Evolutionary conservation across 1,140 invertebrate species (phyloP), one percentile per base, ranked within the genome.

Genomic region (Leptoteleia sp.): DNA sequence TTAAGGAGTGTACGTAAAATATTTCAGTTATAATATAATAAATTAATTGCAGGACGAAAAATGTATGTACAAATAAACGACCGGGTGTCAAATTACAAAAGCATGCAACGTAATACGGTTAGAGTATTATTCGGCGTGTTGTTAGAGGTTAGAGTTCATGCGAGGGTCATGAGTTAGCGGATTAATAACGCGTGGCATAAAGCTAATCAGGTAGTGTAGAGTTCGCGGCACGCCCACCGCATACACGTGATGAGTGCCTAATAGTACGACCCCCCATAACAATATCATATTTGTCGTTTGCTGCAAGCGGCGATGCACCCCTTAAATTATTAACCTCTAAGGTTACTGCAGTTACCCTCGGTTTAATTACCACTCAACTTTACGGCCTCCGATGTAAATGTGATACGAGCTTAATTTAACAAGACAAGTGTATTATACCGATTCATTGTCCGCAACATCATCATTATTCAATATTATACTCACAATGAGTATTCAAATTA

Each of bases 171-270:
- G 81, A 83, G 83, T 86, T 84, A 81, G 83, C 83, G 84, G 86
- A 88, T 88, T 89, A 88, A 88, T 88, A 89, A 88, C 84, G 85
- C 85, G 82, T 88, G 86, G 82, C 83, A 84, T 85, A 82, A 83
- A 83, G 76, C 85, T 87, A 88, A 88, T 88, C 83, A 86, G 82
- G 75, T 70, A 84, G 86, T 87, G 84, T 88, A 82, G 84, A 81
- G 82, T 89, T 88, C 83, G 80, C 77, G 81, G 76, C 75, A 80
- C 76, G 65, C 59, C 75, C 43, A 75, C 38, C 45, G 45, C 37
- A 54, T 70, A 79, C 59, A 38, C 76, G 57, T 70, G 62, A 59
- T 68, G 71, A 79, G 82, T 80, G 81, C 76, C 55, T 81, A 71
- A 79, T 59, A 79, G 75, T 47, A 68, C 48, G 19, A 15, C 50